Percentiles rank a stretch among this genome's conserved stretches.
phyloP scores from a whole-genome alignment of 2,888 invertebrate species.

The Synanthedon myopaeformis region DNA sequence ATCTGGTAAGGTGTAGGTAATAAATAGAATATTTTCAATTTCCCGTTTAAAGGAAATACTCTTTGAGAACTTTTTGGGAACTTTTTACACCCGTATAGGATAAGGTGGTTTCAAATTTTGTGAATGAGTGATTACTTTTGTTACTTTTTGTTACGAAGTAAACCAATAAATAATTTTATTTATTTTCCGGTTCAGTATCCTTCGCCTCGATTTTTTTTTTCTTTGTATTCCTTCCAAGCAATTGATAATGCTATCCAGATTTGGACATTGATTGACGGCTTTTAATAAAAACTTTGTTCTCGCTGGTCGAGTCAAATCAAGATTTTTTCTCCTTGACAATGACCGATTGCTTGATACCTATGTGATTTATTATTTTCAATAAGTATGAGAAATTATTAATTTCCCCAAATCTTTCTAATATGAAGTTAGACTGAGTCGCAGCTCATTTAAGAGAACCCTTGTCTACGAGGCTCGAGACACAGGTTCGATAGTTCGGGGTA shows the following conservation, averaged over 20 bases:
- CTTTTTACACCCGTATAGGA: background rate
- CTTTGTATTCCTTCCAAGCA: no score
- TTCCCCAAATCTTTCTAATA: no score
- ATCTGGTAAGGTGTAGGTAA: constrained; percentile 17
- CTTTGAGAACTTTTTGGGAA: background rate
- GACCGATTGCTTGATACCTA: background rate
- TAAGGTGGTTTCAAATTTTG: background rate
- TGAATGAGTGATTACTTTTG: background rate
- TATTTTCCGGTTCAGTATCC: no score
- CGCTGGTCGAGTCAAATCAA: background rate
- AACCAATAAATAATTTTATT: background rate
- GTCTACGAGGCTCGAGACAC: no score
- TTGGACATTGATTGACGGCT: constrained; percentile 6
- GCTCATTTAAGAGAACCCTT: no score
- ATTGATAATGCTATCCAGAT: no score
- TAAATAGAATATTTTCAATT: constrained; percentile 33
- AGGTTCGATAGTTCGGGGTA: no score
- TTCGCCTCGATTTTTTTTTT: no score
- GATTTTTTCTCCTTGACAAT: background rate
- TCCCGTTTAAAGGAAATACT: background rate
- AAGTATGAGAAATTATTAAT: no score
- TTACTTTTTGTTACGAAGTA: background rate
- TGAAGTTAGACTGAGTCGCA: no score
- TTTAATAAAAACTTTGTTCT: constrained; percentile 3
- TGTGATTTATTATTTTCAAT: background rate